These are phyloP conservation scores for Platygyra sinensis DNA, from an alignment of 64 coral and sea anemone species.

Conservation along the genomic window DNA sequence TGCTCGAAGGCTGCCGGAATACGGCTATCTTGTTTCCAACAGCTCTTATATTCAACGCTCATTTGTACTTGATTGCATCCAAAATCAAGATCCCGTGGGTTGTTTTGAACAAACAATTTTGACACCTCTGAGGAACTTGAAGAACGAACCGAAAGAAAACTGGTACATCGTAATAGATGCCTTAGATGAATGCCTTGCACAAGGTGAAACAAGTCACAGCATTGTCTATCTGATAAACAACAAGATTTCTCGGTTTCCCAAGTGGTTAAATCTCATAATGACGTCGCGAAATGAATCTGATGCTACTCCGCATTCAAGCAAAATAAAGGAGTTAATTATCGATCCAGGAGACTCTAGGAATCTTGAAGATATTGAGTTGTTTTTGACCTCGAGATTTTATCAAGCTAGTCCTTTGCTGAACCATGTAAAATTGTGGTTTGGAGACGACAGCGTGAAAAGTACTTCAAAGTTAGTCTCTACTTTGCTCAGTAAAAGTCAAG, in stretches of 20 bases:
- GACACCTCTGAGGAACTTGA: constrained; percentile 19
- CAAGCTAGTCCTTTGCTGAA: constrained; percentile 6
- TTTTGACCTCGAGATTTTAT: constrained; percentile 25
- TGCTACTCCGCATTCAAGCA: constrained; percentile 9
- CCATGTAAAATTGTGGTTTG: background rate
- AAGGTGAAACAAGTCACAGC: constrained; percentile 11
- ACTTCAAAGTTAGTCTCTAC: background rate
- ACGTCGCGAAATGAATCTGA: constrained; percentile 55
- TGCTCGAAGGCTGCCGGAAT: constrained; percentile 26
- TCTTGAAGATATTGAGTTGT: constrained; percentile 58
- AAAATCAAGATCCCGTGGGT: constrained; percentile 19
- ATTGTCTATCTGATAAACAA: constrained; percentile 49
- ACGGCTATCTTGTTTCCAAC: constrained; percentile 27
- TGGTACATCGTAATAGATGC: constrained; percentile 50
- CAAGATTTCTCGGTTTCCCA: constrained; percentile 15
- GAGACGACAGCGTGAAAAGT: background rate
- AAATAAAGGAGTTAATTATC: constrained; percentile 12
- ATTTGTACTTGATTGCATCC: constrained; percentile 15
- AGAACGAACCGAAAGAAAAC: background rate
- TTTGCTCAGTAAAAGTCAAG: constrained; percentile 56
- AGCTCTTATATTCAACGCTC: constrained; percentile 1
- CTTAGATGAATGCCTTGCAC: constrained; percentile 58
- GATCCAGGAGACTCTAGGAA: constrained; percentile 49
- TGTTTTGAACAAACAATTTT: constrained; percentile 54
- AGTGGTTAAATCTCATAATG: constrained; percentile 62